Percentiles rank a stretch among this genome's conserved stretches.
Evolutionary conservation across 1,140 invertebrate species (phyloP).

Genomic region (Apis florea): DNA sequence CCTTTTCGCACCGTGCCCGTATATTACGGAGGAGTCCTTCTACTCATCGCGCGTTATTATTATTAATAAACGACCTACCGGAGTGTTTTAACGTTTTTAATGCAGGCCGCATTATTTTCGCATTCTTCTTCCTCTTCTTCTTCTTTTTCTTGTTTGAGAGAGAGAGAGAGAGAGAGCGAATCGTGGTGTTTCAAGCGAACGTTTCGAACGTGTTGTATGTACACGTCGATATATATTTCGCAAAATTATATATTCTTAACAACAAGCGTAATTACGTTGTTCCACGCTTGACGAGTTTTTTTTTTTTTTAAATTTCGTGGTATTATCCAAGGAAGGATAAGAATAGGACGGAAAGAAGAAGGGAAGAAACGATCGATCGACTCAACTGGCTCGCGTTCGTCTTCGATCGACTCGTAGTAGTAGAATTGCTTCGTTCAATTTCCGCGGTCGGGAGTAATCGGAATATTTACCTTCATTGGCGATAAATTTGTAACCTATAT

Average conservation of each 20-base stretch:
- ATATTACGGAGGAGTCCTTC: not conserved
- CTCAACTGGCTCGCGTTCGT: not conserved
- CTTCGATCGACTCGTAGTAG: not conserved
- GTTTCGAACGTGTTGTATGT: slow-evolving; percentile 29
- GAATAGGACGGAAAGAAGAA: too few relatives aligned
- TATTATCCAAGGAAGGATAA: not conserved
- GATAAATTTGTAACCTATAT: slow-evolving; percentile 12
- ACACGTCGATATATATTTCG: not conserved
- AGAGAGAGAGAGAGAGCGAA: not conserved
- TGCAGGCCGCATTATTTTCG: slow-evolving; percentile 1
- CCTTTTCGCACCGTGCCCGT: too few relatives aligned
- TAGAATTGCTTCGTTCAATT: not conserved
- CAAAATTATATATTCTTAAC: slow-evolving; percentile 29
- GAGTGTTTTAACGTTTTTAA: slow-evolving; percentile 4
- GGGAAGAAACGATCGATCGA: not conserved
- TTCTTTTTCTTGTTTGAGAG: too few relatives aligned
- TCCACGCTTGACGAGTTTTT: too few relatives aligned
- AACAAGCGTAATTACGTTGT: slow-evolving; percentile 49
- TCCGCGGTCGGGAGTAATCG: not conserved
- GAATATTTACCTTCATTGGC: slow-evolving; percentile 20
- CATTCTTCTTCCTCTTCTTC: not conserved
- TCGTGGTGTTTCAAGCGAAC: slow-evolving; percentile 23
- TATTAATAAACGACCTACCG: slow-evolving; percentile 15
- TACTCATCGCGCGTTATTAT: too few relatives aligned
- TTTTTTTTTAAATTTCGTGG: too few relatives aligned